A percentile compares a stretch with the other conserved stretches of the same genome.
These are phyloP conservation scores for Pipistrellus pipistrellus DNA, from an alignment of 2,797 vertebrate species.

Conservation along the genomic window DNA sequence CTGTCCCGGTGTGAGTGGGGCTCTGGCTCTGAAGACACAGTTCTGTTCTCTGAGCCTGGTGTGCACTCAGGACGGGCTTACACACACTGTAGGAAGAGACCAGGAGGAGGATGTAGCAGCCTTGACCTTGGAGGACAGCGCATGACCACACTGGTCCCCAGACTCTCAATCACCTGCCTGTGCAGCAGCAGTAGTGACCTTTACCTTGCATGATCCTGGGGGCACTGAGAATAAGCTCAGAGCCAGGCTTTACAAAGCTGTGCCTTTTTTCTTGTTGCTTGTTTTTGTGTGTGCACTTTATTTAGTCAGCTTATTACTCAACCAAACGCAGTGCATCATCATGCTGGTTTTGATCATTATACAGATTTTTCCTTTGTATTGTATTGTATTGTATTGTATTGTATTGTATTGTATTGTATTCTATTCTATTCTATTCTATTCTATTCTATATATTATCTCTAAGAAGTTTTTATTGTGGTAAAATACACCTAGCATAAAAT, in stretches of 20 bases:
- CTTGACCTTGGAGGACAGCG: not conserved
- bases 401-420: too few relatives aligned
- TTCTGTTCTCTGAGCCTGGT: not conserved
- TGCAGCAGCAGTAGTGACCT: not conserved
- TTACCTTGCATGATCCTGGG: not conserved
- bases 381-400: not conserved
- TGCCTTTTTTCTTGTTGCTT: not conserved
- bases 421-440: too few relatives aligned
- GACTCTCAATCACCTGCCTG: not conserved
- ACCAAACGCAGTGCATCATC: not conserved
- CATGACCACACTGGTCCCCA: not conserved
- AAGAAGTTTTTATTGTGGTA: not conserved
- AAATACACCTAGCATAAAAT: not conserved
- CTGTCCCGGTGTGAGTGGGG: not conserved
- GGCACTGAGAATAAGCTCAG: not conserved
- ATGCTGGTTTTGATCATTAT: not conserved
- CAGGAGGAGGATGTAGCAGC: not conserved
- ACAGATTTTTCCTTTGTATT: not conserved
- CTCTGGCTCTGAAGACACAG: not conserved
- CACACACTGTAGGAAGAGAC: not conserved
- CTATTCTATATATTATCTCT: not conserved
- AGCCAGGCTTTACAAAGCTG: not conserved
- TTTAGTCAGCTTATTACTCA: not conserved
- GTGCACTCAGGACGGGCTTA: not conserved
- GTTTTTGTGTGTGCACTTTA: not conserved